Evolutionary conservation across 2,113 vertebrate species (phyloP), one percentile per base, ranked within the genome.

Genomic region (Lepisosteus osseus): DNA sequence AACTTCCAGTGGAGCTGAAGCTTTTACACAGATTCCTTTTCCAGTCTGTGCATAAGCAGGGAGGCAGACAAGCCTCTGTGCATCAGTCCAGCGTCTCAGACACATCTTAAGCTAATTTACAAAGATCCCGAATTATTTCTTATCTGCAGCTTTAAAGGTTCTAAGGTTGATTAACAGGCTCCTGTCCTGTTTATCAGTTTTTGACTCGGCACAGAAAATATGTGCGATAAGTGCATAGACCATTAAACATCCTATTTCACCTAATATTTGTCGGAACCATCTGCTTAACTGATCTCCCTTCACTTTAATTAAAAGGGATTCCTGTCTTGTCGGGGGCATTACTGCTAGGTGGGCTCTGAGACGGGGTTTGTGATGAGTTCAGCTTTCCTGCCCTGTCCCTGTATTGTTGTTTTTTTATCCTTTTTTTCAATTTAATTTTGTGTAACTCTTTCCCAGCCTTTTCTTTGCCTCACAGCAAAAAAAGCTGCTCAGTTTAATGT

Each of bases 281-380:
- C 89, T 90, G 87, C 89, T 89, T 91, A 92, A 91, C 90, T 92
- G 90, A 92, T 92, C 90, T 91, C 72, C 84, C 84, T 89, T 87
- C 87, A 87, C 85, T 92, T 92, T 91, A 92, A 92, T 92, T 92
- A 92, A 92, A 91, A 90, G 86, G 84, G 88, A 91, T 90, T 91
- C 88, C 87, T 84, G 79, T 88, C 87, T 91, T 87, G 85, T 90
- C 83, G 86, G 88, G 89, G 90, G 91, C 89, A 88, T 90, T 90
- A 89, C 84, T 74, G 86, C 77, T 75, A 82, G 82, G 86, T 85
- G 80, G 80, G 86, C 78, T 84, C 86, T 86, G 81, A 82, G 79
- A 84, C 86, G 83, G 80, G 79, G 80, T 88, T 90, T 89, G 86
- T 90, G 90, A 90, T 92, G 90, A 91, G 88, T 92, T 92, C 89